A percentile compares a stretch with the other conserved stretches of the same genome.
Evolutionary conservation across 2,797 vertebrate genomes (phyloP).

Genomic region (Tokudaia muenninki): DNA sequence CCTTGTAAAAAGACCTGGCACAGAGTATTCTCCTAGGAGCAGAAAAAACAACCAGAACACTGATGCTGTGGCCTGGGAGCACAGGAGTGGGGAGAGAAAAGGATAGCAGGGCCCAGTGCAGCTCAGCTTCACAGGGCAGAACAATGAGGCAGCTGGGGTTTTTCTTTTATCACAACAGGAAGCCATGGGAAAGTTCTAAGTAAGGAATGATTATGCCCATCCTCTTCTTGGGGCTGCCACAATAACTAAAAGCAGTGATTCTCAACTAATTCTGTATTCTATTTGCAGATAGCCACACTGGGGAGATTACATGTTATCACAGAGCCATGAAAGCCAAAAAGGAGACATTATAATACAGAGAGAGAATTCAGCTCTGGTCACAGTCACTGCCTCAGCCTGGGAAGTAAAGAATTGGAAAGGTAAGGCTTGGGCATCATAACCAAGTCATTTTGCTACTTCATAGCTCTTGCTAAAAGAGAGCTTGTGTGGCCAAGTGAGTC

Average conservation of each 20-base stretch:
- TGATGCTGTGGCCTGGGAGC: not conserved
- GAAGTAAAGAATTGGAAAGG: slow-evolving; percentile 56
- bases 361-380: slow-evolving; percentile 28
- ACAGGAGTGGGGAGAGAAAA: not conserved
- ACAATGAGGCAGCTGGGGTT: not conserved
- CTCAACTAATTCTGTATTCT: not conserved
- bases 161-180: slow-evolving; percentile 11
- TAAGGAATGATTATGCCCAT: not conserved
- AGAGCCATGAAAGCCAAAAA: slow-evolving; percentile 14
- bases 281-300: not conserved
- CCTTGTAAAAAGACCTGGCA: not conserved
- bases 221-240: not conserved
- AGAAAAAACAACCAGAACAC: not conserved
- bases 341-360: not conserved
- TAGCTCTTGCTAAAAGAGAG: slow-evolving; percentile 38
- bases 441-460: slow-evolving; percentile 40
- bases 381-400: not conserved
- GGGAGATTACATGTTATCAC: not conserved
- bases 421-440: not conserved
- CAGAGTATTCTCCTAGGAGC: not conserved
- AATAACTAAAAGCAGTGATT: not conserved
- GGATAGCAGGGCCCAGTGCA: not conserved
- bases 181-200: slow-evolving; percentile 28
- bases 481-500: not conserved
- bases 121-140: not conserved